These are phyloP conservation scores for Galerucella nymphaeae DNA, from an alignment of 2,888 invertebrate genomes.

Conservation along the genomic window DNA sequence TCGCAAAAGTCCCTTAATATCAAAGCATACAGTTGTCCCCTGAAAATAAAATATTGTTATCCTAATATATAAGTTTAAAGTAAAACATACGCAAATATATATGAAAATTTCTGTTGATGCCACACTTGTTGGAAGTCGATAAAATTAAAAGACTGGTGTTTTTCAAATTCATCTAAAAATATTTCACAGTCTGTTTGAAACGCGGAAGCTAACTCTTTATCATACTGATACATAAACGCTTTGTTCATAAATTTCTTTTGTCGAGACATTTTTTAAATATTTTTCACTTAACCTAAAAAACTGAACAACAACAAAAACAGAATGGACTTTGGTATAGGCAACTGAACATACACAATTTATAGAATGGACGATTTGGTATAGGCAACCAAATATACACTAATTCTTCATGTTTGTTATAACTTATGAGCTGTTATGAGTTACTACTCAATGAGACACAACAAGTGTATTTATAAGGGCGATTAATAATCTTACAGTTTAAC, in stretches of 20 bases:
- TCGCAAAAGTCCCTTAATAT: constrained; percentile 51
- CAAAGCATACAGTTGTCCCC: constrained; percentile 50
- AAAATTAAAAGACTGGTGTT: constrained; percentile 48
- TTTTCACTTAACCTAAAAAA: no score
- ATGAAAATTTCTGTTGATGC: constrained; percentile 52
- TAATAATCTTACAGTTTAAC: no score
- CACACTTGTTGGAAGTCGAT: constrained; percentile 53
- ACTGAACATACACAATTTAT: no score
- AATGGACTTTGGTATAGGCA: no score
- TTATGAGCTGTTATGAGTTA: no score
- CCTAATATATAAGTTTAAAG: neutral
- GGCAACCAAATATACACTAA: no score
- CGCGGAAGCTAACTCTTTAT: constrained; percentile 48
- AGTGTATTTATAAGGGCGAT: no score
- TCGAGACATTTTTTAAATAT: constrained; percentile 5
- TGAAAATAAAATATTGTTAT: constrained; percentile 42
- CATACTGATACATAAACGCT: constrained; percentile 40
- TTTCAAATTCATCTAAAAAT: constrained; percentile 53
- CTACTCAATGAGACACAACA: no score
- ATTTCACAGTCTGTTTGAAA: constrained; percentile 56
- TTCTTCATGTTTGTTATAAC: no score
- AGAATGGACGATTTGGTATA: no score
- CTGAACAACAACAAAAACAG: no score
- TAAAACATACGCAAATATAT: constrained; percentile 54
- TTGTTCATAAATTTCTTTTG: constrained; percentile 21